phyloP scores from a whole-genome alignment of 1,140 invertebrate species.

The Scaptodrosophila lebanonensis region DNA sequence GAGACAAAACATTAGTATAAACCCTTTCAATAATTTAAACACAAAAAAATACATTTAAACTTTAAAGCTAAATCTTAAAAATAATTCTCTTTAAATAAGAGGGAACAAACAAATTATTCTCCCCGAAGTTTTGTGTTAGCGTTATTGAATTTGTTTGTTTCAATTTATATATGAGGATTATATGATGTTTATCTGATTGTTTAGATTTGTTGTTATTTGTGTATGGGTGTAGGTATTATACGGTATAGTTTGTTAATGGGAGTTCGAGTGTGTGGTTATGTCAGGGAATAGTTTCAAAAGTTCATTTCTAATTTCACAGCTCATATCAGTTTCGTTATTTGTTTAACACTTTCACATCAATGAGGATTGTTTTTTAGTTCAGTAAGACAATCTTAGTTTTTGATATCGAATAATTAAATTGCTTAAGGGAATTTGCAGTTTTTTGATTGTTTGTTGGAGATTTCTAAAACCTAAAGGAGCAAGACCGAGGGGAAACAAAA shows the following conservation, averaged over 20 bases:
- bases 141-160: neutral
- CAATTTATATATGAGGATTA: conserved; percentile 3
- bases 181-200: conserved; percentile 17
- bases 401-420: no score
- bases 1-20: conserved; percentile 72
- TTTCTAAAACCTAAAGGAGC: no score
- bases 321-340: no score
- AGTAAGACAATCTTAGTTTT: no score
- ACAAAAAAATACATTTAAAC: conserved; percentile 55
- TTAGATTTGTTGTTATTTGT: neutral
- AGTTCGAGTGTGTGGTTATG: no score
- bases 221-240: neutral
- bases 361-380: no score
- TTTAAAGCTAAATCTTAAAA: conserved; percentile 57
- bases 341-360: no score
- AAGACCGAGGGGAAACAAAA: no score
- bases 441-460: no score
- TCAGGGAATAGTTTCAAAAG: no score
- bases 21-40: conserved; percentile 63
- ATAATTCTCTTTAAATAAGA: conserved; percentile 32
- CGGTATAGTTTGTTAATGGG: neutral
- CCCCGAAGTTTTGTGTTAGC: conserved; percentile 5
- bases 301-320: no score
- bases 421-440: no score
- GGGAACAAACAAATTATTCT: conserved; percentile 17